These are phyloP conservation scores for Pitta sordida DNA, from an alignment of 2,113 vertebrate genomes.

Conservation along the genomic window DNA sequence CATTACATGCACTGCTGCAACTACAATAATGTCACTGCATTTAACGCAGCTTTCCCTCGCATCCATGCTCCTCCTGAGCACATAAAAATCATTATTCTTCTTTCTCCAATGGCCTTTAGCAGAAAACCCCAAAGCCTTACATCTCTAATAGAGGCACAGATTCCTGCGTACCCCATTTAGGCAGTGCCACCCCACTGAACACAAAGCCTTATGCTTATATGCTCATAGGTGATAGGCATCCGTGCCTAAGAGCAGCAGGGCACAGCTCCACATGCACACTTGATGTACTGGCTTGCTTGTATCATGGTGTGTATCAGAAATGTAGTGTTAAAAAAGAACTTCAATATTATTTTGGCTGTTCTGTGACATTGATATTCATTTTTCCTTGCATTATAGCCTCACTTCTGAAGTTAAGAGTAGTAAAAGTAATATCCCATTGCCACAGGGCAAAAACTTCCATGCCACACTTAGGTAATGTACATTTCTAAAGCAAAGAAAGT, in stretches of 20 bases:
- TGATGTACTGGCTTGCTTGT: neutral
- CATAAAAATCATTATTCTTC: neutral
- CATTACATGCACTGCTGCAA: neutral
- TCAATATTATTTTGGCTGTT: neutral
- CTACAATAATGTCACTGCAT: neutral
- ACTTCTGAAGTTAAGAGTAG: neutral
- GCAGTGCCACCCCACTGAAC: neutral
- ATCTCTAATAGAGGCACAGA: neutral
- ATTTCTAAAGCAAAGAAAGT: neutral
- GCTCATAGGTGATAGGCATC: neutral
- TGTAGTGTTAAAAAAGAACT: neutral
- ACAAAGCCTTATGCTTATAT: neutral
- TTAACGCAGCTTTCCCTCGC: neutral
- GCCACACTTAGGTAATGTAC: neutral
- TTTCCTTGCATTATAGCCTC: neutral
- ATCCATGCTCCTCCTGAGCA: neutral
- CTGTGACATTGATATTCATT: neutral
- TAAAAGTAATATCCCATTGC: conserved; percentile 20
- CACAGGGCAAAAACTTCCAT: conserved; percentile 36
- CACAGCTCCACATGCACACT: neutral
- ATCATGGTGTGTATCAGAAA: neutral
- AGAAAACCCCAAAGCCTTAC: neutral
- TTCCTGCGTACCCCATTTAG: neutral
- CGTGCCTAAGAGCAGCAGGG: neutral
- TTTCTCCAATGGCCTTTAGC: neutral